Evolutionary conservation across 2,113 vertebrate genomes (phyloP).

Genomic region (Phasianus colchicus): DNA sequence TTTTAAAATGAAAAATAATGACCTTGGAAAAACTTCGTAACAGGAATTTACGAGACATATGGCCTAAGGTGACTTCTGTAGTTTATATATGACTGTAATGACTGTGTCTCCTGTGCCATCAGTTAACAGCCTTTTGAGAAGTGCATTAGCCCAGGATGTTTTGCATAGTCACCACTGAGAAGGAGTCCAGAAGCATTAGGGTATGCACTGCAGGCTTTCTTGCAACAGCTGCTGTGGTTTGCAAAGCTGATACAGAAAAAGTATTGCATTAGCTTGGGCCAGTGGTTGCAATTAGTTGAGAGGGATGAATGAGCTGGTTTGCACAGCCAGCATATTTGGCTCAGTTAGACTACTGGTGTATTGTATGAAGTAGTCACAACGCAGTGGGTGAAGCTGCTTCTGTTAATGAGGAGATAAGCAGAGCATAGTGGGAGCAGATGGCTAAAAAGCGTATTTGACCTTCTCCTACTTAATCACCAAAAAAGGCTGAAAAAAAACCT

Average conservation of each 20-base stretch:
- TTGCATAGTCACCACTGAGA: neutral
- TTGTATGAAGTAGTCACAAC: slow-evolving; percentile 35
- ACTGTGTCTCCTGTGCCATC: neutral
- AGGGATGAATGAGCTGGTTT: neutral
- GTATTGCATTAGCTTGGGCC: slow-evolving; percentile 49
- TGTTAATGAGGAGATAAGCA: slow-evolving; percentile 50
- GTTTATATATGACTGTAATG: slow-evolving; percentile 10
- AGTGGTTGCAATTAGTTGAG: slow-evolving; percentile 61
- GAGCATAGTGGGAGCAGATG: slow-evolving; percentile 57
- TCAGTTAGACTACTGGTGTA: slow-evolving; percentile 35
- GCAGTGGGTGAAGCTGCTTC: slow-evolving; percentile 36
- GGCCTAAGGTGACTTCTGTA: slow-evolving; percentile 4
- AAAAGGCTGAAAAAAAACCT: neutral
- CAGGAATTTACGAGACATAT: neutral
- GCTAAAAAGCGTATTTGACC: slow-evolving; percentile 34
- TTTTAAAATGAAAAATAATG: neutral
- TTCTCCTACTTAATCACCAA: slow-evolving; percentile 17
- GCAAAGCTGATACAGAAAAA: slow-evolving; percentile 41
- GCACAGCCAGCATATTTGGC: slow-evolving; percentile 42
- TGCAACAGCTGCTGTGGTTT: slow-evolving; percentile 69
- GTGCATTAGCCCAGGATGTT: slow-evolving; percentile 22
- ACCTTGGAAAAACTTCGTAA: neutral
- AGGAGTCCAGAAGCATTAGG: neutral
- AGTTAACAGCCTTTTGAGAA: slow-evolving; percentile 25
- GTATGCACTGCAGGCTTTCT: slow-evolving; percentile 6